A percentile compares a stretch with the other conserved stretches of the same genome.
phyloP scores from a whole-genome alignment of 2,113 vertebrate species.

The Takifugu bimaculatus region DNA sequence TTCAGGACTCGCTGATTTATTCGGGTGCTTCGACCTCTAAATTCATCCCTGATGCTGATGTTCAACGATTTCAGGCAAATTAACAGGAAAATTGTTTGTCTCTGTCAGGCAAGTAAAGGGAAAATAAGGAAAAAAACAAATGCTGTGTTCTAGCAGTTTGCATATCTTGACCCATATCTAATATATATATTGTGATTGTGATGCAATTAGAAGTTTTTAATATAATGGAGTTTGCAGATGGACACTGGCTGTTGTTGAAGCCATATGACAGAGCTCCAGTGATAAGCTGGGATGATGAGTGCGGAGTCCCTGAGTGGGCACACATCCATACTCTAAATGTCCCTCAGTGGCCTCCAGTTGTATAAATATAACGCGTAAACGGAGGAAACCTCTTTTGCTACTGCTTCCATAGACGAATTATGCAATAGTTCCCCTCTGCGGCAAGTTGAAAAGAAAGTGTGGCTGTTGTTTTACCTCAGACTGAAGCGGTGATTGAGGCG shows the following conservation, averaged over 20 bases:
- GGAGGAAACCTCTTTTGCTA: conserved; percentile 28
- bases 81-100: not conserved
- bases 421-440: conserved; percentile 44
- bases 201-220: conserved; percentile 31
- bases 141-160: conserved; percentile 58
- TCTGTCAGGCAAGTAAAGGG: conserved; percentile 28
- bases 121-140: conserved; percentile 24
- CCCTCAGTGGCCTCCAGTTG: conserved; percentile 18
- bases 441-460: conserved; percentile 27
- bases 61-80: conserved; percentile 21
- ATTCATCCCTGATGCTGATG: conserved; percentile 14
- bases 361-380: conserved; percentile 22
- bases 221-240: conserved; percentile 5
- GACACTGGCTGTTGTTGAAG: conserved; percentile 17
- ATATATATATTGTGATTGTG: conserved; percentile 10
- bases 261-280: conserved; percentile 29
- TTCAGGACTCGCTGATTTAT: conserved; percentile 19
- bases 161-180: conserved; percentile 22
- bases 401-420: conserved; percentile 37
- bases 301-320: conserved; percentile 10
- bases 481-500: conserved; percentile 51
- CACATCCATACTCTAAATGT: conserved; percentile 29
- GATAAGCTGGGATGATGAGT: conserved; percentile 13
- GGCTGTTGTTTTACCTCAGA: conserved; percentile 53
- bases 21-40: too few relatives aligned